A percentile compares a stretch with the other conserved stretches of the same genome.
Conservation (phyloP, 2,888 invertebrate genomes). For the Seladonia tumulorum region DNA sequence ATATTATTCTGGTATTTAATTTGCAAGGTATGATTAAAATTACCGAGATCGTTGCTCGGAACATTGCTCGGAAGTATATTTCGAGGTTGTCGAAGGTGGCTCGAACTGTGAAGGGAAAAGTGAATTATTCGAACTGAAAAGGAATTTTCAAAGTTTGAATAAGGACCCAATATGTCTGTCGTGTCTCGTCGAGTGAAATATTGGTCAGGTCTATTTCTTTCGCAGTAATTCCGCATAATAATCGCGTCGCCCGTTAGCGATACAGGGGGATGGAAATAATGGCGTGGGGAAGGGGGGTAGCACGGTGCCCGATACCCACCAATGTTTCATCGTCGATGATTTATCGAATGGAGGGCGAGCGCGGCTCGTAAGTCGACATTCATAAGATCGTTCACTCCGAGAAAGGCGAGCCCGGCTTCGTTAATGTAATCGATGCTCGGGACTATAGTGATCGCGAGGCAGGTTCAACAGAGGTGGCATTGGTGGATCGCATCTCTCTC, state of each 20-base stretch:
- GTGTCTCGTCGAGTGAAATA: not conserved
- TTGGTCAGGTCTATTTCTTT: not conserved
- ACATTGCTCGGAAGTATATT: too few relatives aligned
- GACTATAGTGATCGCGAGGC: slow-evolving; percentile 6
- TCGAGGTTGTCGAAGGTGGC: too few relatives aligned
- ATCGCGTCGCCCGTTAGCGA: not conserved
- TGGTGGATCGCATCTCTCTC: not conserved
- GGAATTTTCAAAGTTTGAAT: not conserved
- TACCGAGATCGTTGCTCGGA: too few relatives aligned
- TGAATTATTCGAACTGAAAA: not conserved
- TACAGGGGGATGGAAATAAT: not conserved
- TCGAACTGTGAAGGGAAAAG: too few relatives aligned
- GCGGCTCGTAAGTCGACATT: not conserved
- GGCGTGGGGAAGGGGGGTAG: too few relatives aligned
- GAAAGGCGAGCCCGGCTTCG: slow-evolving; percentile 10
- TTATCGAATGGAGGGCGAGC: slow-evolving; percentile 5
- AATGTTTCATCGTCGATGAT: slow-evolving; percentile 18
- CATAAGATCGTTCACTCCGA: not conserved
- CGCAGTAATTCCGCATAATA: not conserved
- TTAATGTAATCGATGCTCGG: slow-evolving; percentile 23
- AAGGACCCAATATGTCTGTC: not conserved
- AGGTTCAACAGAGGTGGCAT: not conserved
- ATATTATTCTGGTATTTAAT: too few relatives aligned
- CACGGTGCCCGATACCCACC: not conserved
- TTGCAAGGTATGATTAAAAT: too few relatives aligned